phyloP scores from a whole-genome alignment of 2,888 invertebrate species.

The Polyploca ridens region DNA sequence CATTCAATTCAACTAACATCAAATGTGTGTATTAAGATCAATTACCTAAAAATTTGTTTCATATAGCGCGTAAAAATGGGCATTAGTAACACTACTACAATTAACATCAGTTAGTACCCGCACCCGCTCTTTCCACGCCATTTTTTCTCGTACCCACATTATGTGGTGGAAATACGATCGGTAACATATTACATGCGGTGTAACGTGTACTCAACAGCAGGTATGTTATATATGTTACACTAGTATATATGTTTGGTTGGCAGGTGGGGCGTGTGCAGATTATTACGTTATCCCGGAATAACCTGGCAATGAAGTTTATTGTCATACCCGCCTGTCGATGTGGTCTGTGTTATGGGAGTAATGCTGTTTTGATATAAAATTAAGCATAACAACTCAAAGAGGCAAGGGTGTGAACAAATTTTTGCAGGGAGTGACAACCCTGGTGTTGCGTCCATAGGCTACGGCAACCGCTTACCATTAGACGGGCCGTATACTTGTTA shows the following conservation, averaged over 20 bases:
- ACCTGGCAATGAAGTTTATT: conserved; percentile 16
- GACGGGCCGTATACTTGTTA: no score
- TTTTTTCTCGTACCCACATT: not conserved
- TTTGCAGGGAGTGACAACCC: no score
- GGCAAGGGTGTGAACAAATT: no score
- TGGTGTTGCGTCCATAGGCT: no score
- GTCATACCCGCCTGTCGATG: conserved; percentile 16
- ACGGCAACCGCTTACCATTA: no score
- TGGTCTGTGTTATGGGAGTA: conserved; percentile 3
- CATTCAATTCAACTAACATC: no score
- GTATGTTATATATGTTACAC: not conserved
- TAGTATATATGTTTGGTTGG: not conserved
- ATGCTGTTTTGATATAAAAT: not conserved
- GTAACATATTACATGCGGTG: conserved; percentile 9
- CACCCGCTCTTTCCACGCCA: not conserved
- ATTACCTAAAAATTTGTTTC: no score
- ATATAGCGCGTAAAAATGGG: no score
- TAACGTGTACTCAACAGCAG: not conserved
- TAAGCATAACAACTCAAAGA: no score
- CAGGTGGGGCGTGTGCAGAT: conserved; percentile 15
- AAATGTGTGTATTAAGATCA: no score
- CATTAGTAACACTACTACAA: no score
- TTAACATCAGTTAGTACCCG: no score
- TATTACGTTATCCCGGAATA: conserved; percentile 12
- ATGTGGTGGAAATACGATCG: conserved; percentile 13